Base-by-base conservation (phyloP, 2,888 invertebrate species). In the Hedychridium roseum region DNA sequence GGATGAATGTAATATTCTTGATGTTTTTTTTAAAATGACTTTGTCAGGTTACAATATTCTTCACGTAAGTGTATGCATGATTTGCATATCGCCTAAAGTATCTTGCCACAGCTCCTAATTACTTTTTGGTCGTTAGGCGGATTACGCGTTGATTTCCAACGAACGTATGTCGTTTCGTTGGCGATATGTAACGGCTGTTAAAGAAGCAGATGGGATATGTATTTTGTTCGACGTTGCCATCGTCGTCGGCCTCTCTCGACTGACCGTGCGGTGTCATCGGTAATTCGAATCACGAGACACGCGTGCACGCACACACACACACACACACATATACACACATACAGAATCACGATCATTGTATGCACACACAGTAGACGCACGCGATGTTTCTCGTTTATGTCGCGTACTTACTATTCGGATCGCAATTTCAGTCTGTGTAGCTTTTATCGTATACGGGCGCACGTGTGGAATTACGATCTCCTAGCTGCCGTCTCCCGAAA, bases 241-340 rank as follows among this genome's bases (percentile, higher is more conserved):
- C 12, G 11, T 20, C 15, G 16, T 7, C 20, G 11, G 42, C 39
- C 42, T 36, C 26, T 11, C 18, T 18, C 4, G 30, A 48, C 31
- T 32, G 36, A 27, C 3, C 9, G 3, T 4, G 43, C 37, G 38
- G 43, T 48, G 46, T 51, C 47, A 51, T 51, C 26, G 51, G 38
- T 49, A 57, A 60, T 57, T 57, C 51, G 35, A 43, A 43, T 45
- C 37, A 35, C 36, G 30, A 38, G 43, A 43, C 46, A 41, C 40
- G 38, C 43, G 35, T 21, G 27, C 49, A 12, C 21, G 18, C 30
- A 42, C 37, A 9, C n/a, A n/a, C n/a, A n/a, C n/a, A 18, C 30
- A 17, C 36, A 37, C 17, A 35, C 38, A 23, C n/a, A n/a, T n/a
- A n/a, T n/a, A n/a, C n/a, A n/a, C n/a, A n/a, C n/a, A n/a, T n/a